Evolutionary conservation across 2,797 vertebrate species (phyloP), one percentile per base, ranked within the genome.

Genomic region (Mareca strepera): DNA sequence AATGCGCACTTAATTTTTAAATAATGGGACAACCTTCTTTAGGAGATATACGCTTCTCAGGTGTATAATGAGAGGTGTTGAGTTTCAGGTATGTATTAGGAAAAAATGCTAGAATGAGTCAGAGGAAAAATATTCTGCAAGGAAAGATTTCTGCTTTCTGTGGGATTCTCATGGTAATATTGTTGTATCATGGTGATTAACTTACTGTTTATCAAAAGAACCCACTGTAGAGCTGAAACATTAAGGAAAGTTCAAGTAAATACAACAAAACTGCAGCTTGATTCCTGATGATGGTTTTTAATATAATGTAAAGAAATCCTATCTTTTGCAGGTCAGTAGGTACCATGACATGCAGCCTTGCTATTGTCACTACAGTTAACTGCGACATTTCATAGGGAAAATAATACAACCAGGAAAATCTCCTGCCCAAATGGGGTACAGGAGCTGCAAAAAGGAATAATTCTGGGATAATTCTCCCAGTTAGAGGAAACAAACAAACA

Each of bases 81-180:
- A 58, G 26, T 73, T 96, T 94, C 82, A 94, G 69, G 62, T 82
- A 86, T 6, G 7, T 73, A 55, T 9, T 17, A n/a, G 39, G 31
- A 46, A 68, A 94, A 94, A 90, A 83, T 17, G n/a, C 35, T 85
- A 14, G 67, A 89, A 46, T 77, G 88, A 90, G 67, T 90, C 86
- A 95, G 64, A 90, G 22, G 48, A 76, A 87, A 94, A 92, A 48
- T 41, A 70, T 84, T 79, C 66, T 43, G 28, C 55, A 76, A 80
- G 48, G 52, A 90, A 88, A 78, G 50, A 33, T 74, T 86, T 85
- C 35, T 82, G 44, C n/a, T 70, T 83, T 77, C 69, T 64, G n/a
- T n/a, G 26, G 76, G 77, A 72, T 89, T 91, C 69, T 72, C 25
- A 23, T 1, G 28, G 64, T 76, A 76, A 64, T 90, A 67, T 81